Conservation (phyloP, 2,113 vertebrate genomes). For the Oceanodroma tethys region DNA sequence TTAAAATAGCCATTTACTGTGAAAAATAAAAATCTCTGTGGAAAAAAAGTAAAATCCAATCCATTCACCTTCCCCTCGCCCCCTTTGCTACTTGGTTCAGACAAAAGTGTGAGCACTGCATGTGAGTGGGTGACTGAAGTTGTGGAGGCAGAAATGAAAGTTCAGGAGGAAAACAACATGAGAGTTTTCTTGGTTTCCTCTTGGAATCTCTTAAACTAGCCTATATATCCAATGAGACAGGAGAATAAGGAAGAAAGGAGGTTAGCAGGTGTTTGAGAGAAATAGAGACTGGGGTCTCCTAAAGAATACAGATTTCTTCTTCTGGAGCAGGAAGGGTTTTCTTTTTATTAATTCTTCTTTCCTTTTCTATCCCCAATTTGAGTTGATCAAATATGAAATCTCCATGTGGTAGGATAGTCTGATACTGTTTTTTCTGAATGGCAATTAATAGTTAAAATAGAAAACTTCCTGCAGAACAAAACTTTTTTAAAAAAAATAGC, state of each 20-base stretch:
- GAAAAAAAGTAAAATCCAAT: not conserved
- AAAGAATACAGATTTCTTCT: not conserved
- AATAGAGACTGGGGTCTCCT: not conserved
- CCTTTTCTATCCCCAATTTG: not conserved
- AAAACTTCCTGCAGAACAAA: not conserved
- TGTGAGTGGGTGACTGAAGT: not conserved
- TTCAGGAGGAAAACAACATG: not conserved
- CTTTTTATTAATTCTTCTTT: not conserved
- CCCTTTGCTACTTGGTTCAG: not conserved
- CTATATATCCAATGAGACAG: not conserved
- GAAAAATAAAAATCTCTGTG: not conserved
- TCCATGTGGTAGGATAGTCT: not conserved
- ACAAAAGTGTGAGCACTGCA: accelerated
- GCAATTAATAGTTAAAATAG: not conserved
- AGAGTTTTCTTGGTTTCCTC: not conserved
- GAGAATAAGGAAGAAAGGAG: not conserved
- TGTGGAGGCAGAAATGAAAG: not conserved
- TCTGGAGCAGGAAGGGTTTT: not conserved
- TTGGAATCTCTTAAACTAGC: not conserved
- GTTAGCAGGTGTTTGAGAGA: not conserved
- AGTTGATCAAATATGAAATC: not conserved
- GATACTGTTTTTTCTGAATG: not conserved
- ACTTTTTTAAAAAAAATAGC: not conserved
- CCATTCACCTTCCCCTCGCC: not conserved
- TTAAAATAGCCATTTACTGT: not conserved